phyloP scores from a whole-genome alignment of 2,888 invertebrate species.

The Agonopterix alstromeriana region DNA sequence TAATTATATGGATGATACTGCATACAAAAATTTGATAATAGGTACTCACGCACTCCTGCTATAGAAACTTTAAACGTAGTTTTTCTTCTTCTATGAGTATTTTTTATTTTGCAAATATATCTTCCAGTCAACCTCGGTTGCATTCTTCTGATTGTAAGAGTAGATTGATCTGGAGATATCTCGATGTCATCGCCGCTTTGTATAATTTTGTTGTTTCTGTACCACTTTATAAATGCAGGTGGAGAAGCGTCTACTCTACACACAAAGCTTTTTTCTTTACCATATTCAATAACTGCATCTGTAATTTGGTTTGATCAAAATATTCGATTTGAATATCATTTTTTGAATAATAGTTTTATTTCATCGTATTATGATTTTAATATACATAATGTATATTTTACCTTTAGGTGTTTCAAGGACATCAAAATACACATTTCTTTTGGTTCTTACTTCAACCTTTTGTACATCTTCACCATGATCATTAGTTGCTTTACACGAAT shows the following conservation, averaged over 20 bases:
- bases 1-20: too few species aligned
- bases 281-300: constrained; percentile 28
- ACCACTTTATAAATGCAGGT: constrained; percentile 30
- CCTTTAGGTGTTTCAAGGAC: constrained; percentile 23
- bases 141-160: constrained; percentile 29
- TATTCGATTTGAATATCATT: too few species aligned
- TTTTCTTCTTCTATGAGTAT: constrained; percentile 14
- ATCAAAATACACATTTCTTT: constrained; percentile 16
- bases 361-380: too few species aligned
- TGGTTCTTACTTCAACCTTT: constrained; percentile 19
- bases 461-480: constrained; percentile 13
- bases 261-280: constrained; percentile 16
- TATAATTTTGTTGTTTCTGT: constrained; percentile 17
- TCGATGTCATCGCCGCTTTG: constrained; percentile 12
- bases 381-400: constrained; percentile 8
- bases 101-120: constrained; percentile 28
- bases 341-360: too few species aligned
- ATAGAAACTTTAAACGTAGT: constrained; percentile 24
- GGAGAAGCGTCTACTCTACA: constrained; percentile 34
- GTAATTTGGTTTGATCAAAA: constrained; percentile 3
- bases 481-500: constrained; percentile 38
- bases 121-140: constrained; percentile 18
- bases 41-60: constrained; percentile 26
- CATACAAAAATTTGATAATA: too few species aligned
- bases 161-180: constrained; percentile 22